phyloP scores from a whole-genome alignment of 2,113 vertebrate species.

The Phoenicopterus ruber region DNA sequence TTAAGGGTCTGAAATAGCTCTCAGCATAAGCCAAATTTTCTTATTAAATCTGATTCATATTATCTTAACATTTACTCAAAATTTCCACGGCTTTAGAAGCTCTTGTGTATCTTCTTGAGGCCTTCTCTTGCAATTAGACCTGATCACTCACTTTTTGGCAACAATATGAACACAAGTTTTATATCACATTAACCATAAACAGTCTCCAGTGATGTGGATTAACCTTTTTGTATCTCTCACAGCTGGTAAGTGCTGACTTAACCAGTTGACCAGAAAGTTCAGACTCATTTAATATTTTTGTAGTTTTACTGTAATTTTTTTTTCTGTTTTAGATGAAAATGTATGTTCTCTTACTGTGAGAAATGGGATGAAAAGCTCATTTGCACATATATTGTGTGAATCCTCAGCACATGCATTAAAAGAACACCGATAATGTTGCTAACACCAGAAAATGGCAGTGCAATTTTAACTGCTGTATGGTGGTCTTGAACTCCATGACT shows the following conservation, averaged over 20 bases:
- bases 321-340: not conserved
- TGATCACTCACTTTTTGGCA: not conserved
- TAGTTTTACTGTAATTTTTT: not conserved
- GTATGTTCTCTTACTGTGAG: not conserved
- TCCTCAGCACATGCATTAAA: not conserved
- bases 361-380: not conserved
- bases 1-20: not conserved
- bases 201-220: not conserved
- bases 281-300: not conserved
- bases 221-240: not conserved
- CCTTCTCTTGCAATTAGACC: not conserved
- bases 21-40: not conserved
- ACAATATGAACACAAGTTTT: not conserved
- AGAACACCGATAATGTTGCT: not conserved
- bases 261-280: not conserved
- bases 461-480: not conserved
- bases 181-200: not conserved
- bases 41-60: not conserved
- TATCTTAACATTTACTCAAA: not conserved
- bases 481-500: not conserved
- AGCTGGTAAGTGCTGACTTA: not conserved
- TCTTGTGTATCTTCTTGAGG: not conserved
- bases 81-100: not conserved
- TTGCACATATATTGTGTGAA: not conserved
- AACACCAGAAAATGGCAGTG: not conserved